These are phyloP conservation scores for Diorhabda sublineata DNA, from an alignment of 1,140 invertebrate species.

Conservation along the genomic window DNA sequence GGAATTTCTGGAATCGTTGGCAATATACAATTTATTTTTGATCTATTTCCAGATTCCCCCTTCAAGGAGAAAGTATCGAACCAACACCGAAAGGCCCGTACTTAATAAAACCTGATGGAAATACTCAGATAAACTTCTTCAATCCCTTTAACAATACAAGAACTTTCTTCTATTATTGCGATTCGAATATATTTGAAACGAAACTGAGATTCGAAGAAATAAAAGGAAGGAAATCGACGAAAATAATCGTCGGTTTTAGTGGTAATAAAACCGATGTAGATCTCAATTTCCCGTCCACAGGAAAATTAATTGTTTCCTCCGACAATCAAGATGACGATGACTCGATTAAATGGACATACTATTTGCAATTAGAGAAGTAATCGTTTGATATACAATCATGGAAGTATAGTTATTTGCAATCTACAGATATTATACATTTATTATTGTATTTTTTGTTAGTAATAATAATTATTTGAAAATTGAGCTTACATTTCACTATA, in stretches of 20 bases:
- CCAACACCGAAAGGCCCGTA: constrained; percentile 39
- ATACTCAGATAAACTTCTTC: constrained; percentile 26
- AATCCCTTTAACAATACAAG: constrained; percentile 32
- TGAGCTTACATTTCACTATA: too few species aligned
- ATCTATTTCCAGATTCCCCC: constrained; percentile 30
- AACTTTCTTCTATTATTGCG: constrained; percentile 24
- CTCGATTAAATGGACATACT: constrained; percentile 14
- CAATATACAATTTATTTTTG: neutral
- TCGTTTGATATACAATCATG: too few species aligned
- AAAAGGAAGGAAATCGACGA: constrained; percentile 20
- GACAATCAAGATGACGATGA: constrained; percentile 1
- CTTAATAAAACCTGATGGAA: constrained; percentile 15
- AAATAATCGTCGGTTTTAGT: constrained; percentile 20
- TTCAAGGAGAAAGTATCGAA: constrained; percentile 26
- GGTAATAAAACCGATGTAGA: constrained; percentile 1
- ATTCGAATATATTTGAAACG: constrained; percentile 29
- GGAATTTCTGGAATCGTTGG: too few species aligned
- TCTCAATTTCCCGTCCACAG: constrained; percentile 25
- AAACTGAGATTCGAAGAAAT: constrained; percentile 21
- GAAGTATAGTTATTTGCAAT: too few species aligned
- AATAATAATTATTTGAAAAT: too few species aligned
- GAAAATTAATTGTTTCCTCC: constrained; percentile 25
- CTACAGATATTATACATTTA: too few species aligned
- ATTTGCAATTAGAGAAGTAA: constrained; percentile 13
- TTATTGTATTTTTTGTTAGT: too few species aligned